phyloP scores from a whole-genome alignment of 1,140 invertebrate genomes.

The Zaprionus ghesquierei region DNA sequence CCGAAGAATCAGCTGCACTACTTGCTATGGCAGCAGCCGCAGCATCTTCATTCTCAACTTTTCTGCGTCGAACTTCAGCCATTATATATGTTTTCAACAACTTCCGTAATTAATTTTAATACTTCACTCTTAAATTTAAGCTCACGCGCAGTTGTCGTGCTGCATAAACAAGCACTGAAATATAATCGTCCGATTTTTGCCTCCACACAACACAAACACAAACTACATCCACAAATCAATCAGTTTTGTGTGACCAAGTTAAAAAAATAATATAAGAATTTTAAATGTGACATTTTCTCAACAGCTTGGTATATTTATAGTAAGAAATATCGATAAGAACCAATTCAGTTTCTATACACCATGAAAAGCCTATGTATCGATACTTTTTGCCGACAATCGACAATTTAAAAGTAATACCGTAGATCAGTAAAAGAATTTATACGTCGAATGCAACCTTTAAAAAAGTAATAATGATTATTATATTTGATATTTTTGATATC shows the following conservation, averaged over 20 bases:
- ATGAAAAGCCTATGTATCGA: too few relatives aligned
- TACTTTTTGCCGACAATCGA: too few relatives aligned
- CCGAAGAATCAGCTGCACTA: conserved; percentile 79
- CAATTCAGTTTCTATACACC: background rate
- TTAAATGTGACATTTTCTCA: background rate
- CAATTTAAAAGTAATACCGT: too few relatives aligned
- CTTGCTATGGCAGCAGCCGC: conserved; percentile 49
- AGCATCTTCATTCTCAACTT: conserved; percentile 52
- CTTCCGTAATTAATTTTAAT: conserved; percentile 27
- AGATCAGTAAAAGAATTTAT: too few relatives aligned
- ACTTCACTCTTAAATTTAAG: conserved; percentile 18
- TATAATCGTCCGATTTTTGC: conserved; percentile 18
- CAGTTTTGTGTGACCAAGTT: conserved; percentile 21
- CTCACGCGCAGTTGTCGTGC: conserved; percentile 33
- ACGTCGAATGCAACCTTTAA: too few relatives aligned
- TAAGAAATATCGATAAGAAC: conserved; percentile 1
- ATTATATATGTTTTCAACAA: conserved; percentile 33
- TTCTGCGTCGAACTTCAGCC: conserved; percentile 77
- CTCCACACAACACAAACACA: conserved; percentile 24
- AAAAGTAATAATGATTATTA: too few relatives aligned
- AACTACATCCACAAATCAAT: conserved; percentile 35
- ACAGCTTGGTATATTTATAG: conserved; percentile 2
- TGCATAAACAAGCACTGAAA: conserved; percentile 33
- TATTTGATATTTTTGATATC: too few relatives aligned
- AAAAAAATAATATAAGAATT: conserved; percentile 3